phyloP scores from a whole-genome alignment of 2,797 vertebrate genomes.

The Sitta carolinensis region DNA sequence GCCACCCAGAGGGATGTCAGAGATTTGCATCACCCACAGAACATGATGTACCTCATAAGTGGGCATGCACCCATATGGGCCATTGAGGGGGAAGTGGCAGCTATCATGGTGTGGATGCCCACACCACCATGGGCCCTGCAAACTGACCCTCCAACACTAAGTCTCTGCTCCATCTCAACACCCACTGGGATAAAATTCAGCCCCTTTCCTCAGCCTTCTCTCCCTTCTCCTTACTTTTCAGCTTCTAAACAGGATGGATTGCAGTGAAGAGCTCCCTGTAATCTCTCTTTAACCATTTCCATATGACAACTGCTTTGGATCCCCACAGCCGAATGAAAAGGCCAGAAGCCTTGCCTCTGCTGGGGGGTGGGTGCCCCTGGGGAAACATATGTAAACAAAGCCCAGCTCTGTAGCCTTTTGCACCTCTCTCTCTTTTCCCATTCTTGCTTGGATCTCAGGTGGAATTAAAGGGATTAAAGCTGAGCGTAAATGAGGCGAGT shows the following conservation, averaged over 20 bases:
- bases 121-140: neutral
- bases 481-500: constrained; percentile 89
- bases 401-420: constrained; percentile 79
- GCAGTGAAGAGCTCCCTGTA: constrained; percentile 79
- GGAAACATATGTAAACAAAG: constrained; percentile 88
- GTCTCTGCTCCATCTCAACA: neutral
- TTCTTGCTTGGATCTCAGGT: constrained; percentile 86
- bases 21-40: neutral
- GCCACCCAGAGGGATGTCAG: neutral
- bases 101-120: neutral
- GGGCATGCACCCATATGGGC: neutral
- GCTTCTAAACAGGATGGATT: constrained; percentile 79
- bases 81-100: neutral
- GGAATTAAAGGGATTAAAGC: constrained; percentile 90
- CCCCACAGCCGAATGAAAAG: constrained; percentile 82
- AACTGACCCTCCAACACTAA: neutral
- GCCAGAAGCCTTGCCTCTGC: constrained; percentile 82
- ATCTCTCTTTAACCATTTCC: constrained; percentile 86
- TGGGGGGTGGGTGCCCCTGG: constrained; percentile 72
- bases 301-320: constrained; percentile 86
- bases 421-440: constrained; percentile 83
- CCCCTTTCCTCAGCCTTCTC: neutral
- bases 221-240: neutral
- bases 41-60: neutral
- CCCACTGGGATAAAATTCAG: neutral